A percentile compares a stretch with the other conserved stretches of the same genome.
These are phyloP conservation scores for Teleopsis dalmanni DNA, from an alignment of 1,140 invertebrate genomes.

Conservation along the genomic window DNA sequence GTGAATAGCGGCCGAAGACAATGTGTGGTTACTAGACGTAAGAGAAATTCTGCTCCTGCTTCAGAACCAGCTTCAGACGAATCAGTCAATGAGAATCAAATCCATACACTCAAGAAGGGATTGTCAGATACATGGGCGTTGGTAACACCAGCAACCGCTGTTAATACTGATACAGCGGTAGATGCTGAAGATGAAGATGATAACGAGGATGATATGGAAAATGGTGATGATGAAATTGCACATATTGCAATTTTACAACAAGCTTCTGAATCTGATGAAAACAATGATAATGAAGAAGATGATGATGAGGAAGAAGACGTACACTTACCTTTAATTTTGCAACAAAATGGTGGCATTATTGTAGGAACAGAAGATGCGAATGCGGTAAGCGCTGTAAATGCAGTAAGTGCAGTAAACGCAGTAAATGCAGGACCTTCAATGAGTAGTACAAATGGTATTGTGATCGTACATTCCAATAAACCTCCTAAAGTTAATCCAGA, in stretches of 20 bases:
- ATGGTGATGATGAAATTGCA: neutral
- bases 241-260: too few relatives aligned
- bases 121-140: too few relatives aligned
- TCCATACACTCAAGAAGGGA: too few relatives aligned
- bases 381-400: neutral
- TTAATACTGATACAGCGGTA: neutral
- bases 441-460: slow-evolving; percentile 22
- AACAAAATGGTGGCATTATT: slow-evolving; percentile 3
- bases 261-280: neutral
- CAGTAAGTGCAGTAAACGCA: neutral
- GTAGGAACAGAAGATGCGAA: neutral
- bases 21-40: slow-evolving; percentile 32
- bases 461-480: slow-evolving; percentile 28
- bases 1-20: slow-evolving; percentile 30
- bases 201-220: neutral
- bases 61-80: neutral
- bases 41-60: slow-evolving; percentile 16
- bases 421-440: neutral
- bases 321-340: slow-evolving; percentile 1
- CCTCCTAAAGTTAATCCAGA: slow-evolving; percentile 37
- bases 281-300: neutral
- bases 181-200: slow-evolving; percentile 6
- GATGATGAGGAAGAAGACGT: slow-evolving; percentile 6
- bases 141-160: slow-evolving; percentile 2
- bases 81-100: too few relatives aligned